These are phyloP conservation scores for Lepidothrix coronata DNA, from an alignment of 2,113 vertebrate genomes.

Conservation along the genomic window DNA sequence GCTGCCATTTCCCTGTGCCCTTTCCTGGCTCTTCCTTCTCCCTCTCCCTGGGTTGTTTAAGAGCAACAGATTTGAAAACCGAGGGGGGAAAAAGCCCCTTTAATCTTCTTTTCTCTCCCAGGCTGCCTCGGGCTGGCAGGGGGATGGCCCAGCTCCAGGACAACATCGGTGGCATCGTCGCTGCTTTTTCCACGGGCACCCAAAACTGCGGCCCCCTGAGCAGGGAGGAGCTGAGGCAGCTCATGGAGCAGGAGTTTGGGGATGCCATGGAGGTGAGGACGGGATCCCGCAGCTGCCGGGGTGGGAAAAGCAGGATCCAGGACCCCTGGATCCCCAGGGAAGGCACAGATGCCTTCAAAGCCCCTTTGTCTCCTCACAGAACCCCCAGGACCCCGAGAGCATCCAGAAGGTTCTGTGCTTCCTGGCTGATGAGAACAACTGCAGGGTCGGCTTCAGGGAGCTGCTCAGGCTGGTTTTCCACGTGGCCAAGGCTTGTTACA, in stretches of 20 bases:
- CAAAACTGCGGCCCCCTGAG: slow-evolving; percentile 7
- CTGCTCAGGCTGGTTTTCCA: slow-evolving; percentile 65
- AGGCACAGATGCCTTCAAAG: not conserved
- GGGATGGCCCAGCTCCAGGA: slow-evolving; percentile 61
- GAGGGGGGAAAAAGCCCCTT: not conserved
- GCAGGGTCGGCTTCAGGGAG: slow-evolving; percentile 59
- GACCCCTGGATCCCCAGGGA: not conserved
- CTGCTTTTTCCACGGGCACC: not conserved
- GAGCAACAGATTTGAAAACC: not conserved
- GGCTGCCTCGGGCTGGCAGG: not conserved
- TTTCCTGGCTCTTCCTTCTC: not conserved
- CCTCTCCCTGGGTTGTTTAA: not conserved
- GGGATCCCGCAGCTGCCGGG: fast-evolving
- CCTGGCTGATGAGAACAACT: slow-evolving; percentile 44
- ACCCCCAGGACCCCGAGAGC: slow-evolving; percentile 44
- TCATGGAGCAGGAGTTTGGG: slow-evolving; percentile 51
- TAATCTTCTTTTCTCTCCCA: not conserved
- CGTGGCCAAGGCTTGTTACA: slow-evolving; percentile 62
- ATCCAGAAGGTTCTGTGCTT: slow-evolving; percentile 47
- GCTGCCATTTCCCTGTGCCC: no score
- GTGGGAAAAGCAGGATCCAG: not conserved
- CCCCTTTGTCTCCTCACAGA: not conserved
- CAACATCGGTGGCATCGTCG: slow-evolving; percentile 4
- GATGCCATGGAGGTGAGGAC: slow-evolving; percentile 59
- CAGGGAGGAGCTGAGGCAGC: slow-evolving; percentile 55